phyloP scores from a whole-genome alignment of 1,140 invertebrate species.

The Teleogryllus occipitalis region DNA sequence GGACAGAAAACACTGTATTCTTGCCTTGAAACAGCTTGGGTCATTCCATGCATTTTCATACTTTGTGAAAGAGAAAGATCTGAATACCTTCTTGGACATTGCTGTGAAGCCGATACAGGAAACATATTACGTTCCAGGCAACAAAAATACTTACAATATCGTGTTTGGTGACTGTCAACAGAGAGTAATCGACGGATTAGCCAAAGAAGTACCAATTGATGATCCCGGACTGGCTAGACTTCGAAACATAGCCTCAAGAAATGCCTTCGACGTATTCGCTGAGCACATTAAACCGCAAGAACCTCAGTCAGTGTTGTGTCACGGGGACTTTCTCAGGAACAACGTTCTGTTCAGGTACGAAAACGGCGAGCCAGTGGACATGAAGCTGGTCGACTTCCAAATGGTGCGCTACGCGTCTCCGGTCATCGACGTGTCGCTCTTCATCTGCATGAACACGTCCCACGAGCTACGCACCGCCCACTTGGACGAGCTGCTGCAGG shows the following conservation, averaged over 20 bases:
- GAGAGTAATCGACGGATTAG: background rate
- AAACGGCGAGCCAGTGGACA: slow-evolving; percentile 24
- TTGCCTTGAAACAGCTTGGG: slow-evolving; percentile 33
- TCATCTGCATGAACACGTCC: slow-evolving; percentile 34
- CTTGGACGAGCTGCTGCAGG: slow-evolving; percentile 30
- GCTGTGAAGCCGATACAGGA: slow-evolving; percentile 17
- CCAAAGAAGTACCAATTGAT: too few relatives aligned
- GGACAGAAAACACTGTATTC: slow-evolving; percentile 8
- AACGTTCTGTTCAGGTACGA: slow-evolving; percentile 34
- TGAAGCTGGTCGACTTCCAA: slow-evolving; percentile 38
- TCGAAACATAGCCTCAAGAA: background rate
- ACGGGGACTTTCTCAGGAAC: slow-evolving; percentile 37
- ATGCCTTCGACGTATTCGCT: background rate
- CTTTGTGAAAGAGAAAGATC: slow-evolving; percentile 29
- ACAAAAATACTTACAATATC: background rate
- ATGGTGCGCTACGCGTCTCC: slow-evolving; percentile 33
- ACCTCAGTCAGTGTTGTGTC: slow-evolving; percentile 34
- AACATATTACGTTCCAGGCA: background rate
- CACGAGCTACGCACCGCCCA: slow-evolving; percentile 23
- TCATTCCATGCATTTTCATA: slow-evolving; percentile 36
- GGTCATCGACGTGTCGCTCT: slow-evolving; percentile 36
- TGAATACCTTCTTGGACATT: slow-evolving; percentile 32
- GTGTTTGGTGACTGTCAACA: background rate
- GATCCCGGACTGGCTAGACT: background rate
- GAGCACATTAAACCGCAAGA: slow-evolving; percentile 22